Evolutionary conservation across 2,888 invertebrate species (phyloP).

Genomic region (Corythucha ciliata): DNA sequence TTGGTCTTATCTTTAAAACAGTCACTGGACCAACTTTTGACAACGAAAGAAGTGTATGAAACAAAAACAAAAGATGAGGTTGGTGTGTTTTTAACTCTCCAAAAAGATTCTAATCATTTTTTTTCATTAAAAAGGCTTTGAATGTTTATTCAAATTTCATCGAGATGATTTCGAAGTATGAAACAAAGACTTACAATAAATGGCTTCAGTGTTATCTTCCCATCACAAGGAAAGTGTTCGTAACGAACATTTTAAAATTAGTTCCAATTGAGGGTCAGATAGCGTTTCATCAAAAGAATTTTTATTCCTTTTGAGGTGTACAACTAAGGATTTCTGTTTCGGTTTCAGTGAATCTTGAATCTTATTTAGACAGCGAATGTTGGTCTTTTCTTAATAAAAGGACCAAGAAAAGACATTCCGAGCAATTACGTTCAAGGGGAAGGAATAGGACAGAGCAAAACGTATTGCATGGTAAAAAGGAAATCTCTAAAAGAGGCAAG

Average conservation of each 20-base stretch:
- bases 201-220: constrained; percentile 11
- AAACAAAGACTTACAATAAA: constrained; percentile 13
- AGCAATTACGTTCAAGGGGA: too few species aligned
- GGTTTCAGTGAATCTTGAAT: too few species aligned
- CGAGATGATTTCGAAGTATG: constrained; percentile 20
- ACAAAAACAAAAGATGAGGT: too few species aligned
- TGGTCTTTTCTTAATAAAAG: too few species aligned
- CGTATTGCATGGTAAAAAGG: too few species aligned
- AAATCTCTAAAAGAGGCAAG: too few species aligned
- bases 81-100: too few species aligned
- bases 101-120: background rate
- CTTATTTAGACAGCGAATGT: too few species aligned
- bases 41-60: too few species aligned
- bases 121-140: constrained; percentile 17
- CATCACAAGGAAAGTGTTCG: constrained; percentile 5
- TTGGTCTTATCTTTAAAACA: constrained; percentile 10
- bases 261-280: constrained; percentile 10
- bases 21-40: background rate
- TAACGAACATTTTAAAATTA: constrained; percentile 16
- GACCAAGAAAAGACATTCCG: too few species aligned
- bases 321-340: too few species aligned
- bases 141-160: constrained; percentile 15
- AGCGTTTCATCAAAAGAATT: background rate
- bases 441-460: too few species aligned
- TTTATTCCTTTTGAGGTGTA: background rate